Evolutionary conservation across 2,797 vertebrate species (phyloP).

Genomic region (Periparus ater): DNA sequence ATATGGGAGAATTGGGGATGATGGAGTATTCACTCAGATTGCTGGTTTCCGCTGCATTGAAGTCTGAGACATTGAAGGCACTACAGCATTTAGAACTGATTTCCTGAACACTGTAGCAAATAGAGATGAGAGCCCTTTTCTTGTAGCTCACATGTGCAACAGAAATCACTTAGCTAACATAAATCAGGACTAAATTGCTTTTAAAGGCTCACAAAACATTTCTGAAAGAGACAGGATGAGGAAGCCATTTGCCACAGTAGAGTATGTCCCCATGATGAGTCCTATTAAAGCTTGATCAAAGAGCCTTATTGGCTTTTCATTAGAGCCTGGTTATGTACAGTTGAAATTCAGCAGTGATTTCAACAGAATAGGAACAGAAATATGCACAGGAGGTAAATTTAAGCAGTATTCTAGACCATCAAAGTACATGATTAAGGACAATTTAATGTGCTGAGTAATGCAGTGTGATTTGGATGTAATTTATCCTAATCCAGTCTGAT

Average conservation of each 20-base stretch:
- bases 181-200: conserved; percentile 62
- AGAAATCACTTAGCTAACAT: conserved; percentile 55
- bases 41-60: conserved; percentile 36
- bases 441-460: conserved; percentile 63
- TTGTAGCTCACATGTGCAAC: conserved; percentile 61
- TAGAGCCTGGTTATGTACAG: conserved; percentile 9
- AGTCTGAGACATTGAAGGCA: conserved; percentile 41
- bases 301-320: conserved; percentile 51
- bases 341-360: conserved; percentile 25
- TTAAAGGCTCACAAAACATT: conserved; percentile 55
- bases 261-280: conserved; percentile 22
- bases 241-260: conserved; percentile 40
- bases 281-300: conserved; percentile 48
- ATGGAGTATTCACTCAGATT: conserved; percentile 50
- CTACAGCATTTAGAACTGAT: conserved; percentile 44
- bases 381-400: conserved; percentile 39
- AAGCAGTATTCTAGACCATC: conserved; percentile 13
- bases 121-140: conserved; percentile 51
- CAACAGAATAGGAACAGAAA: conserved; percentile 23
- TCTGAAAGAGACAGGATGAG: conserved; percentile 56
- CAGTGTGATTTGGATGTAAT: conserved; percentile 49
- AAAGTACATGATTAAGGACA: conserved; percentile 42
- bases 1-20: conserved; percentile 4
- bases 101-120: conserved; percentile 58
- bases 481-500: conserved; percentile 69